These are phyloP conservation scores for Leptinotarsa peninsularis DNA, from an alignment of 2,888 invertebrate species.

Conservation along the genomic window DNA sequence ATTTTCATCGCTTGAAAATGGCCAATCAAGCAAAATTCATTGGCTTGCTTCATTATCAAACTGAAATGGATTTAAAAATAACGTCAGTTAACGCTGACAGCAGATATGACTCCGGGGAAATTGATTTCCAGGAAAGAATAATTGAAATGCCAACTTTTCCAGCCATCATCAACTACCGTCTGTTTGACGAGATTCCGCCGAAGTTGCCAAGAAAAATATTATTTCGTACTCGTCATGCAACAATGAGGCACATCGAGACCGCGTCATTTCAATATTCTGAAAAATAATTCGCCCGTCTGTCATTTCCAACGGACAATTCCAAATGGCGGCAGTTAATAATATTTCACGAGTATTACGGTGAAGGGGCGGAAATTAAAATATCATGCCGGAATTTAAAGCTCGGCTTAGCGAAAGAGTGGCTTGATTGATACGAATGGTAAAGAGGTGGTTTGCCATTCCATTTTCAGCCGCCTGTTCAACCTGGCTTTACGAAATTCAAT, in stretches of 20 bases:
- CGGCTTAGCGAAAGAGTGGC: neutral
- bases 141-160: slow-evolving; percentile 11
- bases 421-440: neutral
- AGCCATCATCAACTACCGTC: neutral
- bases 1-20: no score
- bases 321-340: neutral
- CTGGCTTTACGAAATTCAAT: neutral
- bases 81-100: no score
- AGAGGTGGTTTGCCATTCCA: neutral
- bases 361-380: slow-evolving; percentile 14
- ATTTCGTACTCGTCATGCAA: slow-evolving; percentile 1
- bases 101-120: neutral
- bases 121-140: neutral
- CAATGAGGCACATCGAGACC: neutral
- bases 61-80: no score
- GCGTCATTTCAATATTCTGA: neutral
- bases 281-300: slow-evolving; percentile 3
- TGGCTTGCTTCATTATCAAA: no score
- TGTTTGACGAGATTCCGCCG: neutral
- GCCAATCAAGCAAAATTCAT: no score
- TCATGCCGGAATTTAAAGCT: slow-evolving; percentile 1
- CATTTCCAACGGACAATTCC: slow-evolving; percentile 4
- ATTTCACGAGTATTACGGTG: slow-evolving; percentile 2
- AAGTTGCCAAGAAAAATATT: slow-evolving; percentile 13
- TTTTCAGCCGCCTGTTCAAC: neutral